Conservation (phyloP, 2,113 vertebrate genomes). For the Vulpes ferrilata region DNA sequence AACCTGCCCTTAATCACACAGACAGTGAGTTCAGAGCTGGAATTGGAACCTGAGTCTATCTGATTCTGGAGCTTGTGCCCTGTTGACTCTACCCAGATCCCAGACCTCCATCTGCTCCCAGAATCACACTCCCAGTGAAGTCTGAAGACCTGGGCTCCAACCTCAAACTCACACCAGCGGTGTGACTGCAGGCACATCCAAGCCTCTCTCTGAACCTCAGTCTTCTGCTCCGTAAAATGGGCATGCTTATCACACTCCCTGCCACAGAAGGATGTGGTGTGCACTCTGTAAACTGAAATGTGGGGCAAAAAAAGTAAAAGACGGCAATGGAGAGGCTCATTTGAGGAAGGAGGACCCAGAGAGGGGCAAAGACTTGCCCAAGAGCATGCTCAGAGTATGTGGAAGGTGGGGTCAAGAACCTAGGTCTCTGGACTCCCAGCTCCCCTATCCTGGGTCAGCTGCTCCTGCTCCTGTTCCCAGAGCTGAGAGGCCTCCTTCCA, state of each 20-base stretch:
- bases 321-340: accelerated
- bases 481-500: not conserved
- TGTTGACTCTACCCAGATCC: not conserved
- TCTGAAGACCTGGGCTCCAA: not conserved
- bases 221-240: conserved; percentile 29
- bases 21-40: not conserved
- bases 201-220: not conserved
- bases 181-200: not conserved
- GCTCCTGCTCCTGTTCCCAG: not conserved
- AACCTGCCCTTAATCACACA: not conserved
- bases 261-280: not conserved
- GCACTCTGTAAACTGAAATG: not conserved
- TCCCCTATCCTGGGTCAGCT: not conserved
- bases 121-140: not conserved
- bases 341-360: not conserved
- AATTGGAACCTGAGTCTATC: not conserved
- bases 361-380: not conserved
- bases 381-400: not conserved
- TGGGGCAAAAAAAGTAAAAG: not conserved
- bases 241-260: not conserved
- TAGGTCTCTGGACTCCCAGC: not conserved
- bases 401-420: not conserved
- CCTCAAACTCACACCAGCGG: accelerated
- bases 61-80: not conserved
- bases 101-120: not conserved